Percentiles rank a stretch among this genome's conserved stretches.
Conservation (phyloP, 2,113 vertebrate species). For the Platycercus adscitus region DNA sequence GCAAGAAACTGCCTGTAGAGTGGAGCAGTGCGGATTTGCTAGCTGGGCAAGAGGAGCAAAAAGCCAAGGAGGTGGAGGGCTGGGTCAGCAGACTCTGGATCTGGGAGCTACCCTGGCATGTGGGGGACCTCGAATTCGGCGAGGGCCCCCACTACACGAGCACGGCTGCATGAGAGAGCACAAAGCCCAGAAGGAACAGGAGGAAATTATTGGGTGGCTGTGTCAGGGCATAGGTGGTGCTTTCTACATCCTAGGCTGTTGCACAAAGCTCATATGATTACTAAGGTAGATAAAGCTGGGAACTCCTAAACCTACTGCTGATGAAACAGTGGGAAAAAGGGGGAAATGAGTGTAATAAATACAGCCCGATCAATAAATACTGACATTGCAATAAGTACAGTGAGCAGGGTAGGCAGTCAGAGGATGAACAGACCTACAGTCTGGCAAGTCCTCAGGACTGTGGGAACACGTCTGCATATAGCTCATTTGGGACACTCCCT, state of each 20-base stretch:
- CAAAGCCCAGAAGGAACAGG: background rate
- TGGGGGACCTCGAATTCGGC: background rate
- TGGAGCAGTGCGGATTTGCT: background rate
- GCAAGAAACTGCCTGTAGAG: background rate
- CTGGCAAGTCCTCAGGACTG: background rate
- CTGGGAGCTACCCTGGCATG: background rate
- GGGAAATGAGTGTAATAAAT: background rate
- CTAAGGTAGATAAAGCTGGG: background rate
- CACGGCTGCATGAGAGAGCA: fast-evolving
- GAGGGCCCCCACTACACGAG: fast-evolving
- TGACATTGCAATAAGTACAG: background rate
- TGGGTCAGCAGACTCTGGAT: fast-evolving
- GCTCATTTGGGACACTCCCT: background rate
- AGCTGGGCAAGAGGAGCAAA: background rate
- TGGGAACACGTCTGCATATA: background rate
- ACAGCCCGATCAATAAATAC: background rate
- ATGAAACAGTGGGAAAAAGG: background rate
- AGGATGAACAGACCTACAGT: background rate
- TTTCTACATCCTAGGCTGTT: background rate
- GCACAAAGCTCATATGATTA: background rate
- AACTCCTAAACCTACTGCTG: background rate
- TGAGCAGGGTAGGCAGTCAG: background rate
- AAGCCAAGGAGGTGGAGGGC: background rate
- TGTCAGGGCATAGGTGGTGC: background rate
- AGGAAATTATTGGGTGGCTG: background rate